phyloP scores from a whole-genome alignment of 2,888 invertebrate species.

The Sinopyrophorus schimmeli region DNA sequence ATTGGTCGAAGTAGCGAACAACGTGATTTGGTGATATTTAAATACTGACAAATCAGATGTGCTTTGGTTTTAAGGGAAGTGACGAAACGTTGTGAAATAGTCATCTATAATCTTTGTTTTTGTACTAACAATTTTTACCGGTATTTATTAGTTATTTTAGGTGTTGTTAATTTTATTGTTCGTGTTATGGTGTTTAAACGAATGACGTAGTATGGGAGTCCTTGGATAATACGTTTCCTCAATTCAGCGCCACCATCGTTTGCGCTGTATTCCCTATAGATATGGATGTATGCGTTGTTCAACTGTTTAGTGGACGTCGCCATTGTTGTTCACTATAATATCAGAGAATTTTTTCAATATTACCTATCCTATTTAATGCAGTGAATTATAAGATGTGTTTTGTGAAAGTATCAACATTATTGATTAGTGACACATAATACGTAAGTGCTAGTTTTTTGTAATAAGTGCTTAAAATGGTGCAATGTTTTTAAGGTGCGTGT shows the following conservation, averaged over 20 bases:
- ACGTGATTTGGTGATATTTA: too few relatives aligned
- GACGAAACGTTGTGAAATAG: slow-evolving; percentile 3
- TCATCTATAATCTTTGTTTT: slow-evolving; percentile 10
- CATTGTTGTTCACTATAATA: slow-evolving; percentile 54
- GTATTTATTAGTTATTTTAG: slow-evolving; percentile 8
- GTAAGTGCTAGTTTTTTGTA: slow-evolving; percentile 40
- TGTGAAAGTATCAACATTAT: slow-evolving; percentile 17
- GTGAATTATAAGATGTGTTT: slow-evolving; percentile 10
- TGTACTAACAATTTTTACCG: slow-evolving; percentile 14
- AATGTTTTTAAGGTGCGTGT: slow-evolving; percentile 55
- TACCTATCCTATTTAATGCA: slow-evolving; percentile 11
- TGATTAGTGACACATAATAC: slow-evolving; percentile 30
- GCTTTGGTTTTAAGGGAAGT: too few relatives aligned
- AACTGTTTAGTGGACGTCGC: slow-evolving; percentile 53
- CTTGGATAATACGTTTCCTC: slow-evolving; percentile 51
- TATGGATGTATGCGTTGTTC: slow-evolving; percentile 52
- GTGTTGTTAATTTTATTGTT: too few relatives aligned
- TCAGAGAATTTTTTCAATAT: slow-evolving; percentile 37
- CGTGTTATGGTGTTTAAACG: too few relatives aligned
- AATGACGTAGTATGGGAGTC: slow-evolving; percentile 39
- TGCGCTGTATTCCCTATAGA: slow-evolving; percentile 35
- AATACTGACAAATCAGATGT: slow-evolving; percentile 14
- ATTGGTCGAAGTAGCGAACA: too few relatives aligned
- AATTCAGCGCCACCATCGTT: slow-evolving; percentile 47
- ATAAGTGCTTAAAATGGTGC: slow-evolving; percentile 52